Conservation (phyloP, 2,888 invertebrate genomes). For the Drosophila koepferae region DNA sequence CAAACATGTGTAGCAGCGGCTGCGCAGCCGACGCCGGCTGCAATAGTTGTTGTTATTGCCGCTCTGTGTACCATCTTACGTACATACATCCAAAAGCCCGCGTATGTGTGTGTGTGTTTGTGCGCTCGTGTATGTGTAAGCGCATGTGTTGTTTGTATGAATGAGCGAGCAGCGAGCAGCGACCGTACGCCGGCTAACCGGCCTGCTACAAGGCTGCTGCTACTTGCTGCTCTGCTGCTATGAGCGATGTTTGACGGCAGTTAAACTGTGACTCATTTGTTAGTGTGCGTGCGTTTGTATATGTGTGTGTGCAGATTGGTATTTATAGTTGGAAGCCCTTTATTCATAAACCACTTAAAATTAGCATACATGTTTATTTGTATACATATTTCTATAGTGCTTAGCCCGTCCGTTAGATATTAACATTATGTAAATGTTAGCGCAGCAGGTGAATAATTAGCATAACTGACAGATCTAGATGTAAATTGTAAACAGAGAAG, state of each 20-base stretch:
- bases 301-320: slow-evolving; percentile 47
- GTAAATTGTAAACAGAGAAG: slow-evolving; percentile 42
- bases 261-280: slow-evolving; percentile 63
- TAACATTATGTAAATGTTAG: slow-evolving; percentile 67
- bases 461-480: slow-evolving; percentile 42
- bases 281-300: slow-evolving; percentile 33
- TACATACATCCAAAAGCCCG: slow-evolving; percentile 28
- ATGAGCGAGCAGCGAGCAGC: slow-evolving; percentile 59
- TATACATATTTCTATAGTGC: slow-evolving; percentile 23
- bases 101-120: neutral
- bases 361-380: slow-evolving; percentile 9
- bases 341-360: slow-evolving; percentile 37
- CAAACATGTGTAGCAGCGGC: slow-evolving; percentile 72
- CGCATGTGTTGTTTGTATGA: slow-evolving; percentile 60
- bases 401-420: slow-evolving; percentile 42
- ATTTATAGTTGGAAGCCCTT: slow-evolving; percentile 61
- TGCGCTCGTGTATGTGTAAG: slow-evolving; percentile 28
- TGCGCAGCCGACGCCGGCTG: slow-evolving; percentile 55
- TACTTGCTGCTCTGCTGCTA: slow-evolving; percentile 28
- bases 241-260: slow-evolving; percentile 57
- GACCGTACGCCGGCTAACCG: slow-evolving; percentile 55
- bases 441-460: slow-evolving; percentile 68
- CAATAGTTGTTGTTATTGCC: slow-evolving; percentile 57
- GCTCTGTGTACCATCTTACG: slow-evolving; percentile 52
- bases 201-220: slow-evolving; percentile 39